A percentile compares a stretch with the other conserved stretches of the same genome.
Evolutionary conservation across 2,797 vertebrate species (phyloP).

Genomic region (Hydrocynus forskahlii): DNA sequence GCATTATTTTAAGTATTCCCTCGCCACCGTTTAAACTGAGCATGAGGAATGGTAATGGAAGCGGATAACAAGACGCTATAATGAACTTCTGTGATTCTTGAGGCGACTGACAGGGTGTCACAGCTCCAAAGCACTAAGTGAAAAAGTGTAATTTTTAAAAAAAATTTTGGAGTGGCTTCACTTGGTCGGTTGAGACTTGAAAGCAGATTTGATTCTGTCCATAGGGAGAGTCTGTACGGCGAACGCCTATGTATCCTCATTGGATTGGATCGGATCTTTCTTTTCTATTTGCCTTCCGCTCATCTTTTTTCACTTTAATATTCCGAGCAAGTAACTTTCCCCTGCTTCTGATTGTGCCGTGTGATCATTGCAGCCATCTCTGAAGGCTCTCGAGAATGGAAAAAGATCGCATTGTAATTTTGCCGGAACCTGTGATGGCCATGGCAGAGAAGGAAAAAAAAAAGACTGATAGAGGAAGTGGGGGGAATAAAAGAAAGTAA

Average conservation of each 20-base stretch:
- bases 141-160: not conserved
- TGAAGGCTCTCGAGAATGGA: constrained; percentile 59
- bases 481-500: constrained; percentile 12
- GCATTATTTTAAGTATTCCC: constrained; percentile 6
- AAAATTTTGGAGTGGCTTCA: constrained; percentile 2
- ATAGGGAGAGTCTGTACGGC: constrained; percentile 19
- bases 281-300: constrained; percentile 13
- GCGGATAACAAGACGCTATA: constrained; percentile 12
- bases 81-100: constrained; percentile 10
- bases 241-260: constrained; percentile 24
- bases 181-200: constrained; percentile 35
- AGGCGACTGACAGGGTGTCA: constrained; percentile 1
- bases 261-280: constrained; percentile 29
- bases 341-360: constrained; percentile 64
- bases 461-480: constrained; percentile 20
- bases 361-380: constrained; percentile 65
- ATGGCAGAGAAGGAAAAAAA: constrained; percentile 43
- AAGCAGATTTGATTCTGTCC: constrained; percentile 34
- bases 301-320: constrained; percentile 50
- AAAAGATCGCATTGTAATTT: constrained; percentile 65
- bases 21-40: not conserved
- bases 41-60: constrained; percentile 3
- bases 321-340: constrained; percentile 56
- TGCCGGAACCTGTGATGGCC: constrained; percentile 52
- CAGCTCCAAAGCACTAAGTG: not conserved